Evolutionary conservation across 2,888 invertebrate species (phyloP).

Genomic region (Formica aserva): DNA sequence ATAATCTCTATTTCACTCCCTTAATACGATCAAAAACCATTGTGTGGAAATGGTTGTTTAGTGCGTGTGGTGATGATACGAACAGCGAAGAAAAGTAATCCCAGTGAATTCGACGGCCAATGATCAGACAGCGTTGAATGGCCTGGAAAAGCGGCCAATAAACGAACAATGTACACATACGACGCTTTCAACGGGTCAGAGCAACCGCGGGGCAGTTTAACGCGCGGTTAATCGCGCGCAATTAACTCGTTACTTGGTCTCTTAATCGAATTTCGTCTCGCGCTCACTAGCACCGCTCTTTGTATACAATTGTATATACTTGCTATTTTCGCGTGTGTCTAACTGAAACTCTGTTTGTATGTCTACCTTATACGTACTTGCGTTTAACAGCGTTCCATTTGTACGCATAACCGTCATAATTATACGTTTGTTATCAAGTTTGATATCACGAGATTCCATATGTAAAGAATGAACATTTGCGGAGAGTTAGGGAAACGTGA

Average conservation of each 20-base stretch:
- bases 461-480: not conserved
- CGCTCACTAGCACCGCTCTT: not conserved
- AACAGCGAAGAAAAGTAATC: conserved; percentile 20
- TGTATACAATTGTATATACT: not conserved
- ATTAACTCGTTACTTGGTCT: conserved; percentile 74
- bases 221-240: conserved; percentile 66
- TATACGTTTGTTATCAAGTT: not conserved
- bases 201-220: conserved; percentile 58
- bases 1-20: not conserved
- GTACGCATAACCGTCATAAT: not conserved
- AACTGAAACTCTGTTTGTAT: conserved; percentile 1
- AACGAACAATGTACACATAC: conserved; percentile 61
- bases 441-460: not conserved
- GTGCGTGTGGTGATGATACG: not conserved
- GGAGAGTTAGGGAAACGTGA: not conserved
- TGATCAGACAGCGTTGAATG: conserved; percentile 45
- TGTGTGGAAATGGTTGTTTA: not conserved
- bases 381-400: not conserved
- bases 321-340: not conserved
- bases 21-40: not conserved
- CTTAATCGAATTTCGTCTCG: conserved; percentile 69
- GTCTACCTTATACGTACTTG: not conserved
- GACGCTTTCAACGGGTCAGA: conserved; percentile 53
- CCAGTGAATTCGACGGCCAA: conserved; percentile 9
- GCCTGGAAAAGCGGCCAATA: conserved; percentile 27